Percentiles rank a stretch among this genome's conserved stretches.
These are phyloP conservation scores for Tenthredo livida DNA, from an alignment of 2,888 invertebrate species.

Conservation along the genomic window DNA sequence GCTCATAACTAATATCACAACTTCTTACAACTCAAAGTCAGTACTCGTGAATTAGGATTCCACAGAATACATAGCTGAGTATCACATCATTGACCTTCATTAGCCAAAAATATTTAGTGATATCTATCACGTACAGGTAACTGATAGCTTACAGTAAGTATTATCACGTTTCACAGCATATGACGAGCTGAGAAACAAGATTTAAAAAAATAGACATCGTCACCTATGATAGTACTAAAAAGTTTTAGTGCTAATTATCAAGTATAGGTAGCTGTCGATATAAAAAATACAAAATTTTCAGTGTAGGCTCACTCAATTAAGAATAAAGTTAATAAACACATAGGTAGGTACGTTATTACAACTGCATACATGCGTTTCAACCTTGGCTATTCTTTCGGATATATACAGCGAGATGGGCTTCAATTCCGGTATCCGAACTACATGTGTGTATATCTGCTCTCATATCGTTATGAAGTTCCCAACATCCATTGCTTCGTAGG, in stretches of 20 bases:
- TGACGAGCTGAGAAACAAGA: not conserved
- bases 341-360: not conserved
- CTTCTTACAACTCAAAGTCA: not conserved
- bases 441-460: not conserved
- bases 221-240: not conserved
- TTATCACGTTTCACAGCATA: not conserved
- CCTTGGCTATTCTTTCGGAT: not conserved
- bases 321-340: not conserved
- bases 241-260: no score
- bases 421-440: constrained; percentile 3
- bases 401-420: constrained; percentile 26
- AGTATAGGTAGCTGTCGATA: no score
- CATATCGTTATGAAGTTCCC: constrained; percentile 1
- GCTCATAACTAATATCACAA: not conserved
- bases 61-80: not conserved
- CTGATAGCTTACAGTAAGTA: not conserved
- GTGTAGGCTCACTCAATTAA: not conserved
- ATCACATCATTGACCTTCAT: not conserved
- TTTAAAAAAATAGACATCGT: not conserved
- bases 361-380: not conserved
- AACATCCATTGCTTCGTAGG: constrained; percentile 14
- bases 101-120: not conserved
- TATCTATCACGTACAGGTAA: not conserved
- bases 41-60: not conserved
- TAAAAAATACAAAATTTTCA: not conserved